Evolutionary conservation across 2,113 vertebrate species (phyloP).

Genomic region (Gambusia affinis): DNA sequence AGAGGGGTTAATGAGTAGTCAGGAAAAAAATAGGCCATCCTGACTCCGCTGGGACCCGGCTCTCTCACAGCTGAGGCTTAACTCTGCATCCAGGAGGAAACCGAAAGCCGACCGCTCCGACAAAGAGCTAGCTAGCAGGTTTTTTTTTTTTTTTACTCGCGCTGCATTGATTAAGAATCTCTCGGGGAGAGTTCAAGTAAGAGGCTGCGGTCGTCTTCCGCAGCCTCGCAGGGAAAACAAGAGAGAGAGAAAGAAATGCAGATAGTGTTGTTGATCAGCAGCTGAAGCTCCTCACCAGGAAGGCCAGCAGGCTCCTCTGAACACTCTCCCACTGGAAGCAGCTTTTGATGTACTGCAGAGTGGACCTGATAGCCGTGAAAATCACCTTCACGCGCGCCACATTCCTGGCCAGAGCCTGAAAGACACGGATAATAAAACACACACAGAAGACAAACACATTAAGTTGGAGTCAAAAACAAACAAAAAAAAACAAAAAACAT

Average conservation of each 20-base stretch:
- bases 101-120: conserved; percentile 44
- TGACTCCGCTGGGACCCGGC: conserved; percentile 64
- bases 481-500: neutral
- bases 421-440: conserved; percentile 25
- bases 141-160: conserved; percentile 25
- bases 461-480: neutral
- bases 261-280: conserved; percentile 57
- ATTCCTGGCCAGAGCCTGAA: conserved; percentile 91
- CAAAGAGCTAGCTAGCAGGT: conserved; percentile 34
- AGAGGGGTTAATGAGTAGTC: conserved; percentile 74
- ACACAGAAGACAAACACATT: conserved; percentile 11
- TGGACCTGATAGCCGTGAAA: conserved; percentile 86
- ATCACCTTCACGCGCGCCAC: conserved; percentile 90
- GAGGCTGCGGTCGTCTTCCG: conserved; percentile 43
- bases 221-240: conserved; percentile 53
- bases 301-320: conserved; percentile 87
- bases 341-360: conserved; percentile 92
- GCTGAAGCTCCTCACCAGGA: conserved; percentile 85
- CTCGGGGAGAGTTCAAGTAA: conserved; percentile 63
- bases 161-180: conserved; percentile 65
- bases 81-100: conserved; percentile 54
- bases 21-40: conserved; percentile 70
- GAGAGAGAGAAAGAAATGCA: conserved; percentile 42
- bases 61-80: conserved; percentile 72
- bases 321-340: conserved; percentile 98